phyloP scores from a whole-genome alignment of 2,797 vertebrate genomes.

The Myioborus miniatus region DNA sequence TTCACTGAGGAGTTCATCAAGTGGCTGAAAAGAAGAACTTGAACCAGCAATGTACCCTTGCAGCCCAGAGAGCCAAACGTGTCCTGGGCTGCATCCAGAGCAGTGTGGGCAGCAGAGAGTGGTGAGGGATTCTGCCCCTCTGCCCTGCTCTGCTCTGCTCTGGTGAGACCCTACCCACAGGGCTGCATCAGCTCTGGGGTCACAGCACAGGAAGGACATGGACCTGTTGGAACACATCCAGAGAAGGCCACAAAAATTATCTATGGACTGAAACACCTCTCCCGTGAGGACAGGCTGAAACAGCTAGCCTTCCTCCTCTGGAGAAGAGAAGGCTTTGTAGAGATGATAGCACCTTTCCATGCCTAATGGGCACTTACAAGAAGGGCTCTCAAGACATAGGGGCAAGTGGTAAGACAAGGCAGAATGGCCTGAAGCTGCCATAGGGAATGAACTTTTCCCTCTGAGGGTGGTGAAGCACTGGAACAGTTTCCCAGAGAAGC shows the following conservation, averaged over 20 bases:
- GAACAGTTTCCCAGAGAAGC: not conserved
- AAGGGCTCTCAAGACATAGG: not conserved
- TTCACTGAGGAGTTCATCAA: not conserved
- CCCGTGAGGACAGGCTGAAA: not conserved
- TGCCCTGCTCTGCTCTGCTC: not conserved
- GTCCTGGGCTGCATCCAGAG: not conserved
- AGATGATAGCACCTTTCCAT: too few species aligned
- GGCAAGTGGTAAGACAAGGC: not conserved
- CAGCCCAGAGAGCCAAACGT: accelerated
- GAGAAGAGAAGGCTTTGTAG: not conserved
- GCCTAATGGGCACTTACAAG: not conserved
- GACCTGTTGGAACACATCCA: accelerated
- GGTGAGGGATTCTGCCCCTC: not conserved
- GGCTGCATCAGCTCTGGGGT: not conserved
- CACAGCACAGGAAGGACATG: not conserved
- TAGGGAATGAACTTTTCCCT: not conserved
- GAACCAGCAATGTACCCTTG: accelerated
- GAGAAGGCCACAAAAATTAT: not conserved
- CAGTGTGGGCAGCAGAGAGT: not conserved
- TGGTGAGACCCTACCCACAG: not conserved
- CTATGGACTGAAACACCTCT: not conserved
- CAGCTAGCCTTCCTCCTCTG: not conserved
- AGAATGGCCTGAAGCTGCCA: not conserved
- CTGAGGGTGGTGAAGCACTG: not conserved
- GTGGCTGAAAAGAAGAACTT: not conserved